These are phyloP conservation scores for Gasterosteus nipponicus DNA, from an alignment of 2,113 vertebrate species.

Conservation along the genomic window DNA sequence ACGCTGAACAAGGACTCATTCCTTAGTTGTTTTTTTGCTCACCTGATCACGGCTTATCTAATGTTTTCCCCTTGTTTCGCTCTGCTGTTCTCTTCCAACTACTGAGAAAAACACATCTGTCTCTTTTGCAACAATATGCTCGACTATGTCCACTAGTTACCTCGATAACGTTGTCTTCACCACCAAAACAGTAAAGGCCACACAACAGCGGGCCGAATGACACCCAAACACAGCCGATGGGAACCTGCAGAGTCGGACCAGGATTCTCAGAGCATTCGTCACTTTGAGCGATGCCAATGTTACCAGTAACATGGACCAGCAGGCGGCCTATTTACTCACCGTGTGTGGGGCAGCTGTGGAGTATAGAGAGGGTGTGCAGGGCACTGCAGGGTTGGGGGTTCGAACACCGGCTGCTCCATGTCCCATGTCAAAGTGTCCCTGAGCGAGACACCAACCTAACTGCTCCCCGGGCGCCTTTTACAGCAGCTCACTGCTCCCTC, in stretches of 20 bases:
- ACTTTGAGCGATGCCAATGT: not conserved
- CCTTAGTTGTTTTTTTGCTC: not conserved
- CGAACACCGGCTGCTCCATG: too few relatives aligned
- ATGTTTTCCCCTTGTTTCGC: not conserved
- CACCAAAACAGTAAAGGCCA: not conserved
- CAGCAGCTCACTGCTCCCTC: too few relatives aligned
- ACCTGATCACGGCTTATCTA: not conserved
- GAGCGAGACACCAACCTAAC: too few relatives aligned
- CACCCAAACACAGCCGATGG: too few relatives aligned
- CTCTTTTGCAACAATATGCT: not conserved
- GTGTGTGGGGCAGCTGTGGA: not conserved
- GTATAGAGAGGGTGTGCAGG: too few relatives aligned
- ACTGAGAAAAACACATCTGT: not conserved
- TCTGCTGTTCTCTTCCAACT: not conserved
- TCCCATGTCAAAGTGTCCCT: too few relatives aligned
- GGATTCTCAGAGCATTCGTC: not conserved
- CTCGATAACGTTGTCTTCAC: not conserved
- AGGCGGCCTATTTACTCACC: not conserved
- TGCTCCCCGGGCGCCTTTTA: too few relatives aligned
- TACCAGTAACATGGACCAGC: not conserved
- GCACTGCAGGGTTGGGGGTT: too few relatives aligned
- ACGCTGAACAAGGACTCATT: not conserved
- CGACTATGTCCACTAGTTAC: not conserved
- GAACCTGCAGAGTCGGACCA: not conserved
- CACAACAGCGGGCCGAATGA: not conserved